Percentiles rank a stretch among this genome's conserved stretches.
These are phyloP conservation scores for Linnaemya tessellans DNA, from an alignment of 2,888 invertebrate genomes.

Conservation along the genomic window DNA sequence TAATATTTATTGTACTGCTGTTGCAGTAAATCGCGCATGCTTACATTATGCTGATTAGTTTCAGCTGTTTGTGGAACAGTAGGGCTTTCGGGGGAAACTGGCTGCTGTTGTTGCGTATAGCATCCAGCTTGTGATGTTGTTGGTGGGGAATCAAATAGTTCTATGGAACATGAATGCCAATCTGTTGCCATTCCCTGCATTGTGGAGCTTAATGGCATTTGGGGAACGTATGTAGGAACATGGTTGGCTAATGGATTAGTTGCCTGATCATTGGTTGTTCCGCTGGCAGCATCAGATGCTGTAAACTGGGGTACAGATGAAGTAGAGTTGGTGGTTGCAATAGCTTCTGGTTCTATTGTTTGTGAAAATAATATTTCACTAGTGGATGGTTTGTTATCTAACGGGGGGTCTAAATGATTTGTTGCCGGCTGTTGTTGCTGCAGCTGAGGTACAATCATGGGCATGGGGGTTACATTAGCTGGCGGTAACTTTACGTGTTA, in stretches of 20 bases:
- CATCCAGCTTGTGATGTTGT: conserved; percentile 60
- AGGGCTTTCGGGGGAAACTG: conserved; percentile 22
- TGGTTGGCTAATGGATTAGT: conserved; percentile 52
- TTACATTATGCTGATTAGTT: conserved; percentile 55
- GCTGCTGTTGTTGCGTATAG: not conserved
- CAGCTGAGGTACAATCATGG: conserved; percentile 78
- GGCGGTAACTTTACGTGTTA: conserved; percentile 71
- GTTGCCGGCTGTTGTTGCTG: conserved; percentile 24
- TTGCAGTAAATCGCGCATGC: conserved; percentile 60
- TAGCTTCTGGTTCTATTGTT: conserved; percentile 45
- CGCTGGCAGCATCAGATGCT: not conserved
- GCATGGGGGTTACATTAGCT: conserved; percentile 71
- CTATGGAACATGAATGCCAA: conserved; percentile 79
- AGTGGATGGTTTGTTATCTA: conserved; percentile 36
- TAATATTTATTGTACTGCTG: conserved; percentile 73
- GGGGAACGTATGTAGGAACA: conserved; percentile 64
- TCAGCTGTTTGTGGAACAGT: conserved; percentile 1
- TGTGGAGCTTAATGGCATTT: conserved; percentile 50
- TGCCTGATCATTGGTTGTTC: conserved; percentile 34
- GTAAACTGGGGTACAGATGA: conserved; percentile 12
- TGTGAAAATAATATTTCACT: conserved; percentile 43
- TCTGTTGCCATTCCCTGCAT: conserved; percentile 8
- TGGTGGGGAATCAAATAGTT: conserved; percentile 79
- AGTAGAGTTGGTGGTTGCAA: conserved; percentile 48
- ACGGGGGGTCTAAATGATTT: not conserved